Evolutionary conservation across 2,888 invertebrate genomes (phyloP), one percentile per base, ranked within the genome.

Genomic region (Eupithecia dodoneata): DNA sequence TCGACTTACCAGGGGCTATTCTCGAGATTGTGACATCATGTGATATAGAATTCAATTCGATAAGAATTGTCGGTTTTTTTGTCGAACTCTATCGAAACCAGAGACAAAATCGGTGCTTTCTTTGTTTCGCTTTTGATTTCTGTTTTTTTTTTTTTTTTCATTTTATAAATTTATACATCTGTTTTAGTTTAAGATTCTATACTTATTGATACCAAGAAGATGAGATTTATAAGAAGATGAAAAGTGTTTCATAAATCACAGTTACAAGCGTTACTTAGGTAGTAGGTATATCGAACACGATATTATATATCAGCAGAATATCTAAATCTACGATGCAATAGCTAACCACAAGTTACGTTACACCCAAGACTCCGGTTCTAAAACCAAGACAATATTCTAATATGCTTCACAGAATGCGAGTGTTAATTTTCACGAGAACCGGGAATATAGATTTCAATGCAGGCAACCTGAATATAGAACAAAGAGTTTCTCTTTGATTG

Each of bases 1-100:
- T 92, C 89, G 83, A 73, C 86, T 91, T 91, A 90, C 91, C 81
- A 82, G 75, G 75, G 79, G 80, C 66, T 63, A 72, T 72, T 72
- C 59, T 63, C 72, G 44, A 15, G 30, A 71, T 13, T n/a, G 6
- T 10, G 72, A 72, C 6, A 42, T 42, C 10, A 59, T 30, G 2
- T 67, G n/a, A n/a, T n/a, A n/a, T n/a, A n/a, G n/a, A 9, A 18
- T 1, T 30, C 30, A 30, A 59, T 59, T 18, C 18, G n/a, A 18
- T 9, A 59, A 59, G 3, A n/a, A 18, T 5, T 15, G 55, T 18
- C 9, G n/a, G 55, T 18, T 59, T 59, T 55, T 55, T 9, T 9
- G 7, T 59, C 55, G 9, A 9, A 59, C 18, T 9, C 55, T 18
- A 18, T 18, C 9, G 55, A 9, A 7, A 59, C 55, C 18, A 55